A percentile compares a stretch with the other conserved stretches of the same genome.
These are phyloP conservation scores for Trogon surrucura DNA, from an alignment of 2,113 vertebrate genomes.

Conservation along the genomic window DNA sequence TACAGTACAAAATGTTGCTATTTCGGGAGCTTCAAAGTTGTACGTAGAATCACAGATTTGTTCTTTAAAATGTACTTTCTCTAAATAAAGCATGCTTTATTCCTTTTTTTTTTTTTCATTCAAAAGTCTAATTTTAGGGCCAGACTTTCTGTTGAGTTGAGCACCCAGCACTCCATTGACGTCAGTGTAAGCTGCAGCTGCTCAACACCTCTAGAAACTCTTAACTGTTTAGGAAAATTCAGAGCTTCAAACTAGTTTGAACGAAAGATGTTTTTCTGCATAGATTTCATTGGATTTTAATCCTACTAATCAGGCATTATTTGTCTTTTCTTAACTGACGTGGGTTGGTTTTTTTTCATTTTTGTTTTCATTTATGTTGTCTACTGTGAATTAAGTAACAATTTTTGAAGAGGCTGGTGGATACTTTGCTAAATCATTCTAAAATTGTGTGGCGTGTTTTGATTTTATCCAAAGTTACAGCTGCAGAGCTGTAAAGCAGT, in stretches of 20 bases:
- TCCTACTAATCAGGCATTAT: neutral
- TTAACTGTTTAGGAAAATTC: neutral
- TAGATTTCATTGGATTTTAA: neutral
- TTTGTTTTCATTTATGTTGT: neutral
- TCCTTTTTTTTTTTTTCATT: neutral
- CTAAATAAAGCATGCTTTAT: neutral
- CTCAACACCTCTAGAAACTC: neutral
- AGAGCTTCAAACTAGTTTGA: neutral
- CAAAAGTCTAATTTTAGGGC: neutral
- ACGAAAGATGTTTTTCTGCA: neutral
- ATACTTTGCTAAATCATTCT: conserved; percentile 76
- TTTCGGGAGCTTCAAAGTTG: neutral
- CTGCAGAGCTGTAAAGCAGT: conserved; percentile 81
- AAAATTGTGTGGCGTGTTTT: conserved; percentile 77
- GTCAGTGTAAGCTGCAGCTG: neutral
- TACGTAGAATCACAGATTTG: neutral
- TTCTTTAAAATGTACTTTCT: neutral
- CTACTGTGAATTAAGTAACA: neutral
- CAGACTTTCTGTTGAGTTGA: neutral
- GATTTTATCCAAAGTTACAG: conserved; percentile 81
- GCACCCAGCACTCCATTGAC: neutral
- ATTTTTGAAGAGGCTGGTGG: conserved; percentile 45
- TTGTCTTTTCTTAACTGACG: neutral
- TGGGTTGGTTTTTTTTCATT: neutral
- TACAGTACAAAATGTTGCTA: neutral